Base-by-base conservation (phyloP, 2,113 vertebrate species). In the Circaetus gallicus region DNA sequence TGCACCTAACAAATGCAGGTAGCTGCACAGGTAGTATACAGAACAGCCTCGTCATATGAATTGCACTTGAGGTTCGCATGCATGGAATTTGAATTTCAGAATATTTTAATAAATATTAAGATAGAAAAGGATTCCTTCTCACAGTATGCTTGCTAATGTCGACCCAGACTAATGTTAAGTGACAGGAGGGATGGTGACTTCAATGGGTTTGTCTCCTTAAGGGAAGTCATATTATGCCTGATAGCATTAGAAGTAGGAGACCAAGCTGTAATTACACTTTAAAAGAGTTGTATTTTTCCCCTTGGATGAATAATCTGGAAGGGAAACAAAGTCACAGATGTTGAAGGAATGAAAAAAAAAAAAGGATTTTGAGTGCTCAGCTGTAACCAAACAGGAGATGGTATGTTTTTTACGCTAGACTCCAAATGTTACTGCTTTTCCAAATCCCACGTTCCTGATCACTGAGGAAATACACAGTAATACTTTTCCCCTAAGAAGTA, bases 391-490 rank as follows among this genome's bases (percentile, higher is more conserved):
- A 80, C 38, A 84, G 89, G 72, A 91, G 81, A 59, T 1, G 0
- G 19, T 83, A 63, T 36, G 15, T 59, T 89, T 95, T 95, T 95
- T 36, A 43, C 29, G 78, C 38, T 81, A 50, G 42, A 78, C 25
- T 91, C 38, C 76, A 86, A 92, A 89, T 95, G 69, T 83, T 97
- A 40, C 50, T 95, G 56, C 56, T 65, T 90, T 93, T 95, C 43
- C 49, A 59, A 84, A 65, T 91, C 70, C 52, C 25, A 79, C 0
- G 0, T 91, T 93, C 53, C 43, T 85, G 70, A 82, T 63, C n/a
- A 76, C 26, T 55, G 50, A 92, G 56, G 72, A 90, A 86, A 58
- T 47, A 59, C 22, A 50, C 53, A 71, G 20, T 71, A 86, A 66
- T 82, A 55, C 20, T 63, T 92, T 43, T 71, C 5, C 28, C 18